These are phyloP conservation scores for Pediacus dermestoides DNA, from an alignment of 2,888 invertebrate species.

Conservation along the genomic window DNA sequence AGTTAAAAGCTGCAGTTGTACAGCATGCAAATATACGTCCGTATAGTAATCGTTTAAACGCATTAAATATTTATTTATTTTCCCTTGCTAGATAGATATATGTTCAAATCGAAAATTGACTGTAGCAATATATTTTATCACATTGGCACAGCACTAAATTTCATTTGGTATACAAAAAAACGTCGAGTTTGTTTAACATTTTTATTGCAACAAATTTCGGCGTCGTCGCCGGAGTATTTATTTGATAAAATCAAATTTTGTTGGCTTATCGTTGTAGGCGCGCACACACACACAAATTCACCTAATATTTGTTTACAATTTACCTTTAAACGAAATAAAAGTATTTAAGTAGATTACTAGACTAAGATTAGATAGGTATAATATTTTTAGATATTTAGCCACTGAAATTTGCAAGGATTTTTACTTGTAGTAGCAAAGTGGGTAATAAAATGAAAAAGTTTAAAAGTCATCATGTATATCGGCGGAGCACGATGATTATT, in stretches of 20 bases:
- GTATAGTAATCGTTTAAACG: slow-evolving; percentile 2
- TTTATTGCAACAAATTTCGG: too few species aligned
- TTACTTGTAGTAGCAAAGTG: slow-evolving; percentile 6
- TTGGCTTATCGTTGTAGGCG: too few species aligned
- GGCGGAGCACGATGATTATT: slow-evolving; percentile 18
- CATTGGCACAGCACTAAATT: too few species aligned
- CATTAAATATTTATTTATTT: too few species aligned
- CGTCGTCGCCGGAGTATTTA: too few species aligned
- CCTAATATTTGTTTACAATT: slow-evolving; percentile 22
- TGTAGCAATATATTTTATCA: too few species aligned
- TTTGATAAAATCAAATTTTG: too few species aligned
- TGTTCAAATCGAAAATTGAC: too few species aligned
- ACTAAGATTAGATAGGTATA: slow-evolving; percentile 19
- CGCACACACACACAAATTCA: too few species aligned
- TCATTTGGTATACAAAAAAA: too few species aligned
- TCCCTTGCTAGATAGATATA: too few species aligned
- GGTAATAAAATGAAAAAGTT: slow-evolving; percentile 9
- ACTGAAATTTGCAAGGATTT: slow-evolving; percentile 8
- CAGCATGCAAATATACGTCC: slow-evolving; percentile 7
- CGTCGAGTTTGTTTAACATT: too few species aligned
- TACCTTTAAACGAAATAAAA: slow-evolving; percentile 16
- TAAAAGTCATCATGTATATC: slow-evolving; percentile 10
- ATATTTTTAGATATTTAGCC: slow-evolving; percentile 17
- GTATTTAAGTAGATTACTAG: slow-evolving; percentile 18
- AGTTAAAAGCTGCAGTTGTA: slow-evolving; percentile 8